These are phyloP conservation scores for Parasteatoda tepidariorum DNA, from an alignment of 1,140 invertebrate genomes.

Conservation along the genomic window DNA sequence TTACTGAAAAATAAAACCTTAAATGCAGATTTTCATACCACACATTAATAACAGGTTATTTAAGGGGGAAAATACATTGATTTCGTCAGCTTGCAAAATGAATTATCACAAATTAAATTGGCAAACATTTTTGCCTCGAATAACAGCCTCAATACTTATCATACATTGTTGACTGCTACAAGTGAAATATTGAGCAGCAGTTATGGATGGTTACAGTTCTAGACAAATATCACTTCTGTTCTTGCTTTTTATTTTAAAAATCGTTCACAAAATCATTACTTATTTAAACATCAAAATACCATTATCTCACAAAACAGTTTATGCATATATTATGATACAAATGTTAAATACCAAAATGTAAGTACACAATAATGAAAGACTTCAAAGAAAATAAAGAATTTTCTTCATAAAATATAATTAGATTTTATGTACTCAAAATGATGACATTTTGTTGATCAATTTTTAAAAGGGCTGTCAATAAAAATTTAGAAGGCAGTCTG, in stretches of 20 bases:
- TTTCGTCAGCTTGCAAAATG: too few species aligned
- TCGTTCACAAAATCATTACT: slow-evolving; percentile 49
- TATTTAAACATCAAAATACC: neutral
- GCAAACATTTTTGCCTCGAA: slow-evolving; percentile 38
- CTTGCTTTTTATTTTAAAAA: slow-evolving; percentile 20
- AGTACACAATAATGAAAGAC: neutral
- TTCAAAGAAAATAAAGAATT: neutral
- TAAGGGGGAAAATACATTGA: too few species aligned
- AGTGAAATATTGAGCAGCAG: slow-evolving; percentile 42
- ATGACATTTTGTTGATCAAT: neutral
- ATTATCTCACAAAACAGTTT: neutral
- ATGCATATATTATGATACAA: neutral
- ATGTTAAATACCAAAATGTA: neutral
- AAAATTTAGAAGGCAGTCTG: neutral
- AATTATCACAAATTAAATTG: slow-evolving; percentile 50
- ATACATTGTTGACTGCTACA: slow-evolving; percentile 45
- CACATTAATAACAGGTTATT: too few species aligned
- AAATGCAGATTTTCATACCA: too few species aligned
- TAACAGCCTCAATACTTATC: slow-evolving; percentile 31
- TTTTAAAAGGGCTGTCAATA: neutral
- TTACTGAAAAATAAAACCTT: too few species aligned
- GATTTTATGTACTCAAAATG: neutral
- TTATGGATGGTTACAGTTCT: slow-evolving; percentile 53
- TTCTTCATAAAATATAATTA: neutral
- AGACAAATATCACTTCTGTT: slow-evolving; percentile 43